phyloP scores from a whole-genome alignment of 2,113 vertebrate genomes.

The Paramormyrops kingsleyae region DNA sequence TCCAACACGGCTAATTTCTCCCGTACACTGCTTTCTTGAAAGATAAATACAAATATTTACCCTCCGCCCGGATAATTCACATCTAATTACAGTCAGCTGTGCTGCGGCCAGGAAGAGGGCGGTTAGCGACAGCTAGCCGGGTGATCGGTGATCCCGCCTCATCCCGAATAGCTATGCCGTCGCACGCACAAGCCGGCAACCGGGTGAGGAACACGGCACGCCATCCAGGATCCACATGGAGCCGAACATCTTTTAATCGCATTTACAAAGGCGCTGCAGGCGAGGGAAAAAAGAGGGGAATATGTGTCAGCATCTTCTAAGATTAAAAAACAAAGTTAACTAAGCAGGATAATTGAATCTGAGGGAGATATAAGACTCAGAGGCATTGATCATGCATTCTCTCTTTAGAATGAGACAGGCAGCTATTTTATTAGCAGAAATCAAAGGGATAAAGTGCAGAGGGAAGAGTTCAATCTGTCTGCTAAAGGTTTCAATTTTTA shows the following conservation, averaged over 20 bases:
- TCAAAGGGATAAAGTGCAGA: neutral
- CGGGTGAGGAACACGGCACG: neutral
- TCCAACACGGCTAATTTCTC: neutral
- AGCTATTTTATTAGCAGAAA: neutral
- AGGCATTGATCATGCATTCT: neutral
- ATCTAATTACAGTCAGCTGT: neutral
- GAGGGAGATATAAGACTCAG: neutral
- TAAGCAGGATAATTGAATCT: neutral
- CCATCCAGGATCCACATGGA: neutral
- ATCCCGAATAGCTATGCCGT: neutral
- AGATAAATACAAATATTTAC: neutral
- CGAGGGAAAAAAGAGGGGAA: neutral
- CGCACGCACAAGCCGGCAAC: neutral
- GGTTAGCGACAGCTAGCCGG: neutral
- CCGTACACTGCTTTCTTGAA: neutral
- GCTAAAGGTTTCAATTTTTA: neutral
- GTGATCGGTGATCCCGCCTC: neutral
- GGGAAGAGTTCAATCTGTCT: neutral
- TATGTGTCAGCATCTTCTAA: neutral
- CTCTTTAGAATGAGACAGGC: neutral
- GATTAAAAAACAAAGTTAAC: neutral
- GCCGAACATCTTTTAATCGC: neutral
- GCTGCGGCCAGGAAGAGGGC: neutral
- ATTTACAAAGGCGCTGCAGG: neutral
- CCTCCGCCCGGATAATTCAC: neutral